Base-by-base conservation (phyloP, 1,140 invertebrate genomes). In the Pogonus chalceus region DNA sequence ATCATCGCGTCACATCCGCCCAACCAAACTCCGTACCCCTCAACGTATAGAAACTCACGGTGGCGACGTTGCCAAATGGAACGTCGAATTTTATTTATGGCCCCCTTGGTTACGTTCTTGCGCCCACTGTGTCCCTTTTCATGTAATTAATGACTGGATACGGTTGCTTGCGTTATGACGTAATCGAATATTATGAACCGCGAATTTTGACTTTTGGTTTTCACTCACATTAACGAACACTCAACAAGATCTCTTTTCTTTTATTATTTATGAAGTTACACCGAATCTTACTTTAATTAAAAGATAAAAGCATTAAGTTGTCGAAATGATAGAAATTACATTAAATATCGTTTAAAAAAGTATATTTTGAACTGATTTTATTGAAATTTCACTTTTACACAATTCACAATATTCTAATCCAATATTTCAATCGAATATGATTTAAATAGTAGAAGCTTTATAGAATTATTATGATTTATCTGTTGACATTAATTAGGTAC, bases 21-120 rank as follows among this genome's bases (percentile, higher is more conserved):
- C 53, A 49, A 23, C 46, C 53, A 50, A 9, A 21, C 23, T 23
- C 14, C 48, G 22, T 22, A 23, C 23, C 22, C 62, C 55, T 66
- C 64, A 61, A 59, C 64, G 64, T 12, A 2, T 12, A 10, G 31
- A 2, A 7, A 10, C 51, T 23, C 24, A 2, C 18, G 12, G 20
- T 20, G 49, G 23, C 56, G 49, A 70, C 66, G 68, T 70, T 70
- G 68, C 68, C 68, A 70, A 69, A 69, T 69, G 68, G 64, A 60
- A 67, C 61, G 68, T 70, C 68, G 68, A 70, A 70, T 70, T 70
- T 70, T 70, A 70, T 70, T 69, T 69, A 70, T 70, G 66, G 60
- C 59, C 64, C 60, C 61, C 37, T 61, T 59, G 63, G 64, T 68
- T 68, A 63, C 65, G 65, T 64, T 67, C 37, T 43, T 43, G 7